Base-by-base conservation (phyloP, 2,888 invertebrate species). In the Dione vanillae region DNA sequence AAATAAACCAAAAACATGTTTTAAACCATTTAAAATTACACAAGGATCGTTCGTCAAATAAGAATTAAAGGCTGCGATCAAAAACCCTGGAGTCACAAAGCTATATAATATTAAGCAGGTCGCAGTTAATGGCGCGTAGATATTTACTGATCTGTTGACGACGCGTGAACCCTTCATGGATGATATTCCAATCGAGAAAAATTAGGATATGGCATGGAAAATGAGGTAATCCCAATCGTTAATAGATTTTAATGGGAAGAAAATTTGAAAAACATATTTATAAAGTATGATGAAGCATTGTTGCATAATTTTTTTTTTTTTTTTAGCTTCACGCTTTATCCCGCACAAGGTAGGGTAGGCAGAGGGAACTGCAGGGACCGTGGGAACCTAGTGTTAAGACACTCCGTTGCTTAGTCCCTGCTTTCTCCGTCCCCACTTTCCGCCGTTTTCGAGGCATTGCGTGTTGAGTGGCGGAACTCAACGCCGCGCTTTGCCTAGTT, bases 11-110 rank as follows among this genome's bases (percentile, higher is more conserved):
- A 47, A 47, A 47, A 47, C 16, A 47, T 2, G 47, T 16, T 47
- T 1, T 9, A 6, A 14, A 14, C 14, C 9, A 59, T 43, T 27
- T 20, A 12, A 43, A 7, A 37, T 10, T 7, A 16, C 1, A 9
- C 35, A 9, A 10, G 37, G 35, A 37, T 61, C 41, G n/a, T 61
- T 43, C 45, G 43, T 27, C 59, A 61, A 61, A 27, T 10, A n/a
- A 9, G 45, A 45, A 45, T 27, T 16, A 47, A 16, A 59, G 10
- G 43, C 43, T 27, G 43, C n/a, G 59, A 59, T 54, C 12, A 2
- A 16, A 54, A 54, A 37, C 37, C 37, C 59, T 61, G 27, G 27
- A 59, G n/a, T 61, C 43, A 59, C n/a, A 61, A 20, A 45, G 59
- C 27, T 20, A 61, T 61, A 61, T 43, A 61, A 61, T 61, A 43